These are phyloP conservation scores for Dorcus parallelipipedus DNA, from an alignment of 2,888 invertebrate genomes.

Conservation along the genomic window DNA sequence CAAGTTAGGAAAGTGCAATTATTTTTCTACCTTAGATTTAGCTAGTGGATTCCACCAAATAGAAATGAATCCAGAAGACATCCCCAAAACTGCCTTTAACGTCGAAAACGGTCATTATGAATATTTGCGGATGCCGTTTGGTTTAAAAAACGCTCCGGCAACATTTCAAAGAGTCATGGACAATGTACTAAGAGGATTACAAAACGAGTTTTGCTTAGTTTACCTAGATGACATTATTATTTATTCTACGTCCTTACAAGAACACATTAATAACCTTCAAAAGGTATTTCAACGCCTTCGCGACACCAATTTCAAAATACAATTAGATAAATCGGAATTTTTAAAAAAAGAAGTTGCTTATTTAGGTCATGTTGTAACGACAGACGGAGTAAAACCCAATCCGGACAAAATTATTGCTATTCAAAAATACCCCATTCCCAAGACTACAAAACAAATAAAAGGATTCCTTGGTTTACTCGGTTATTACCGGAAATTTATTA, in stretches of 20 bases:
- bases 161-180: slow-evolving; percentile 31
- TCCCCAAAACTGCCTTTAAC: slow-evolving; percentile 34
- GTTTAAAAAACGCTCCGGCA: slow-evolving; percentile 30
- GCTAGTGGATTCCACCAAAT: slow-evolving; percentile 27
- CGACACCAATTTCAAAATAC: not conserved
- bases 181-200: slow-evolving; percentile 14
- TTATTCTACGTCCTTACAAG: not conserved
- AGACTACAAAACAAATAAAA: slow-evolving; percentile 13
- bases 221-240: slow-evolving; percentile 29
- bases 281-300: slow-evolving; percentile 4
- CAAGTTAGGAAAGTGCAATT: slow-evolving; percentile 22
- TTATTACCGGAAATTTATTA: slow-evolving; percentile 12
- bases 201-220: slow-evolving; percentile 11
- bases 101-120: slow-evolving; percentile 31
- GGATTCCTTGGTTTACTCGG: slow-evolving; percentile 9
- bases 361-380: slow-evolving; percentile 12
- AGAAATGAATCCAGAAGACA: slow-evolving; percentile 18
- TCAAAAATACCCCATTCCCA: slow-evolving; percentile 11
- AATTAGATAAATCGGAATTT: not conserved
- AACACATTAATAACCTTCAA: not conserved
- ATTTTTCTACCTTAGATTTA: slow-evolving; percentile 25
- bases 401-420: slow-evolving; percentile 11
- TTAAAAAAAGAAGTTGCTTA: slow-evolving; percentile 6
- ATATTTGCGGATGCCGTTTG: slow-evolving; percentile 32
- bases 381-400: slow-evolving; percentile 16